Base-by-base conservation (phyloP, 2,113 vertebrate species). In the Brachirus orientalis region DNA sequence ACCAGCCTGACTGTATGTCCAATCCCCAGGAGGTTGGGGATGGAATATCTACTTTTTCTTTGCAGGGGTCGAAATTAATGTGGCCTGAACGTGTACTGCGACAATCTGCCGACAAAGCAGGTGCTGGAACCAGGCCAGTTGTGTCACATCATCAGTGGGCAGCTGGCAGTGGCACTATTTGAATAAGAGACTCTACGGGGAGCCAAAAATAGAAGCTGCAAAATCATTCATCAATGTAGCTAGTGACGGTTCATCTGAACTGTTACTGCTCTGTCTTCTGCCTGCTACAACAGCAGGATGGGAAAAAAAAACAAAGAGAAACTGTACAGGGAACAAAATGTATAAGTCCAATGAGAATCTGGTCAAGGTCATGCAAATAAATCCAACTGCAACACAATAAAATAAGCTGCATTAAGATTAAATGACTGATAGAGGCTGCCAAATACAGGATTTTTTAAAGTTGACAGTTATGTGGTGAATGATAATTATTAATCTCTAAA, bases 161-260 rank as follows among this genome's bases (percentile, higher is more conserved):
- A 79, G 74, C 79, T 80, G 67, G 62, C 63, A 20, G 69, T 57
- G 64, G 53, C 72, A 67, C 63, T 20, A 36, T 59, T 69, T 16
- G 6, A 79, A 75, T 40, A 33, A 61, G 69, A 79, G 63, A 19
- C 52, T 75, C 69, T 18, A 63, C 57, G 46, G 69, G 66, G 60
- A 72, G 65, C 68, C 80, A 80, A 73, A 83, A 84, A 86, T 80
- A 80, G 72, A 56, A 67, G 58, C 80, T 78, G 77, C 75, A 78
- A 65, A 81, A 68, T 81, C 84, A 87, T 85, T 81, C 77, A 79
- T 88, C 83, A 82, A 59, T 41, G 19, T 60, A 28, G 43, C 67
- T 38, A 0, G 36, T 54, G 63, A 75, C 19, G 59, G 38, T 68
- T 62, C 8, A n/a, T 59, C 53, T 79, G 53, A 66, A 74, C 58